Evolutionary conservation across 2,113 vertebrate species (phyloP).

Genomic region (Numida meleagris): DNA sequence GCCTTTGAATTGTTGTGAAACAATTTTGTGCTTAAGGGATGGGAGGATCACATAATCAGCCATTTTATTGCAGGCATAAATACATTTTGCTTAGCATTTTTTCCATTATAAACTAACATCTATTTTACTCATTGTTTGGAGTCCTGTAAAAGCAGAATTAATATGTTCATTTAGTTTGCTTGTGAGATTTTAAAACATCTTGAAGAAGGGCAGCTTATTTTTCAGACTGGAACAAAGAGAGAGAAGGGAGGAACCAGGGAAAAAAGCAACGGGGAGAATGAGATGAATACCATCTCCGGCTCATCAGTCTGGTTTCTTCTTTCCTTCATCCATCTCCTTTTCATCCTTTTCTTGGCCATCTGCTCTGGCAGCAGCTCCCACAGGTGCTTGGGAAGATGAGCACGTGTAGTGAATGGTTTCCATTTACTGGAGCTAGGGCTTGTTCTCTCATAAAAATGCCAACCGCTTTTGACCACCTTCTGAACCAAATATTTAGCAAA

Average conservation of each 20-base stretch:
- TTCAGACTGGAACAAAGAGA: background rate
- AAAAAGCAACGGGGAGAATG: background rate
- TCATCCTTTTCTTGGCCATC: constrained; percentile 18
- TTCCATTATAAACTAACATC: background rate
- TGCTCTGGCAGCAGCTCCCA: constrained; percentile 23
- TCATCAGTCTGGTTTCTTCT: constrained; percentile 14
- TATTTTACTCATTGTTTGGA: background rate
- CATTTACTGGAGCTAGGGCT: background rate
- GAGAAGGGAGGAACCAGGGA: constrained; percentile 12
- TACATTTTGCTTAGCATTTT: background rate
- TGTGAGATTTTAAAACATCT: background rate
- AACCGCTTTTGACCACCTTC: background rate
- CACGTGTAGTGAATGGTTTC: background rate
- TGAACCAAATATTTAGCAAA: background rate
- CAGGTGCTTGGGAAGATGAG: background rate
- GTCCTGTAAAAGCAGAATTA: background rate
- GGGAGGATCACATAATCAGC: background rate
- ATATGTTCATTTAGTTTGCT: background rate
- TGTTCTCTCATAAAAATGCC: background rate
- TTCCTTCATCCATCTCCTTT: background rate
- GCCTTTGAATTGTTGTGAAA: background rate
- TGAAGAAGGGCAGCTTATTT: background rate
- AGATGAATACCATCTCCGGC: background rate
- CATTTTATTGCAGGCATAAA: background rate
- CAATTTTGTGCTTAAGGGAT: background rate